Conservation (phyloP, 1,140 invertebrate species). For the Cepaea nemoralis region DNA sequence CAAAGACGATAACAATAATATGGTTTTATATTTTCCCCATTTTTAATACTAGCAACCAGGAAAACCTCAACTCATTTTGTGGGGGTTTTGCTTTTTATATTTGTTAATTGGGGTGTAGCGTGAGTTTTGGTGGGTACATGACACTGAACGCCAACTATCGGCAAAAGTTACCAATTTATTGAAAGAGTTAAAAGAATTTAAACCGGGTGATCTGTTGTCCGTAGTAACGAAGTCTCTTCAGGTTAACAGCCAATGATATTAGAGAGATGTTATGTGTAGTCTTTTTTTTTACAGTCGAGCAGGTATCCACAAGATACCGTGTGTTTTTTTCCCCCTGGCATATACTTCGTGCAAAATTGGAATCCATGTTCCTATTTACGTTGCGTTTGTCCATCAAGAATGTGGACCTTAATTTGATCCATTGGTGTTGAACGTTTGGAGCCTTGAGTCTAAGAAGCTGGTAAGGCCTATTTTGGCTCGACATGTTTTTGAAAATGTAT, state of each 20-base stretch:
- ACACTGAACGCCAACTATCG: not conserved
- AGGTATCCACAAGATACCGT: not conserved
- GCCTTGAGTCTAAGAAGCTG: too few relatives aligned
- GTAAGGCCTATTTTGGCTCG: too few relatives aligned
- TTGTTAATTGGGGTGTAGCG: not conserved
- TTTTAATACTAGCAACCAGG: not conserved
- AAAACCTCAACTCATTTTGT: not conserved
- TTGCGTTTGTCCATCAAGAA: too few relatives aligned
- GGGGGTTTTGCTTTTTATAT: not conserved
- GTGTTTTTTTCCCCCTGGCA: not conserved
- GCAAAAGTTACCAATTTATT: not conserved
- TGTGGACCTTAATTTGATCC: too few relatives aligned
- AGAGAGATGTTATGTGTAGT: constrained; percentile 20
- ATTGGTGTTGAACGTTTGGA: too few relatives aligned
- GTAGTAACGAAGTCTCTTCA: too few relatives aligned
- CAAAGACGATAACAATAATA: not conserved
- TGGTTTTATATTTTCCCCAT: not conserved
- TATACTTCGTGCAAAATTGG: not conserved
- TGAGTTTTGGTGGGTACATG: not conserved
- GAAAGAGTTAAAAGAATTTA: too few relatives aligned
- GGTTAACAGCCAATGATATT: not conserved
- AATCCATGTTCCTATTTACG: not conserved
- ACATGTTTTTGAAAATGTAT: too few relatives aligned
- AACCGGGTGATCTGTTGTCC: too few relatives aligned
- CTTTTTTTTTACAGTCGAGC: not conserved